Conservation (phyloP, 2,797 vertebrate genomes). For the Acomys russatus region DNA sequence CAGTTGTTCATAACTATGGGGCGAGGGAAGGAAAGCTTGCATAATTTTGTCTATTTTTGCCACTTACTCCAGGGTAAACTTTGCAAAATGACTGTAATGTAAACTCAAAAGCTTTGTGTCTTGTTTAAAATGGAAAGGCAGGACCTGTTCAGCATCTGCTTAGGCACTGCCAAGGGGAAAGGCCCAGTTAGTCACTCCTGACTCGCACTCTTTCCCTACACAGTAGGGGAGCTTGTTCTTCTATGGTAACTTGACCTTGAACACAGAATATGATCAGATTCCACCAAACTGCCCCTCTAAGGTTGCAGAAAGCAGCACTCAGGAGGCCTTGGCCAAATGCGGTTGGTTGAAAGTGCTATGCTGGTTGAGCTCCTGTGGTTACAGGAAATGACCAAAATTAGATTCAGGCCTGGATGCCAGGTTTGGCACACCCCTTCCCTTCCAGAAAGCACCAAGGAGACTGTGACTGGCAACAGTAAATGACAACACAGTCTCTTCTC, state of each 20-base stretch:
- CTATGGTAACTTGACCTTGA: not conserved
- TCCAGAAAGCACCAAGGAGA: slow-evolving; percentile 68
- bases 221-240: not conserved
- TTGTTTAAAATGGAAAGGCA: slow-evolving; percentile 42
- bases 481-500: not conserved
- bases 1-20: slow-evolving; percentile 53
- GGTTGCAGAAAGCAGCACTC: slow-evolving; percentile 64
- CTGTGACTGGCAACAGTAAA: not conserved
- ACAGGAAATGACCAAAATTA: slow-evolving; percentile 78
- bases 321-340: not conserved
- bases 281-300: slow-evolving; percentile 61
- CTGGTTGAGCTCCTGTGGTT: slow-evolving; percentile 74
- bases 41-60: slow-evolving; percentile 50
- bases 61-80: slow-evolving; percentile 53
- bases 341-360: slow-evolving; percentile 67
- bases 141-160: not conserved
- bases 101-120: slow-evolving; percentile 32
- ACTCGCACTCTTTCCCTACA: not conserved
- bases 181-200: not conserved
- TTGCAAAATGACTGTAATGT: slow-evolving; percentile 31
- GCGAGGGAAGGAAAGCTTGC: not conserved
- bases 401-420: slow-evolving; percentile 60
- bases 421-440: slow-evolving; percentile 73
- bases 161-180: not conserved
- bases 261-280: slow-evolving; percentile 71